Conservation (phyloP, 2,888 invertebrate species). For the Drosophila diplacantha region DNA sequence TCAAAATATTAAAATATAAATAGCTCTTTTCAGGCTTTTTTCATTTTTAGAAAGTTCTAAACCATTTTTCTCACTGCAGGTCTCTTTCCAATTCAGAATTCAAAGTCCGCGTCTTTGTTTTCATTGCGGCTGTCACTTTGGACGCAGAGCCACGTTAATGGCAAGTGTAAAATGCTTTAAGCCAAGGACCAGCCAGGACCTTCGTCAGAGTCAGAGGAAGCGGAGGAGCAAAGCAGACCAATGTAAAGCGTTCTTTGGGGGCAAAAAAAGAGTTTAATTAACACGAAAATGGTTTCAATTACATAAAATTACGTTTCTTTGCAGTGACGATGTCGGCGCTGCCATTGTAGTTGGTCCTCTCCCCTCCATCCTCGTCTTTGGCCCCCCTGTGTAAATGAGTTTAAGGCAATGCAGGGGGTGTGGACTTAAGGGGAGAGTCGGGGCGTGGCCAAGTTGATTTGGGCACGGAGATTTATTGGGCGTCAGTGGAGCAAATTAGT, state of each 20-base stretch:
- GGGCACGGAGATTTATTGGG: constrained; percentile 69
- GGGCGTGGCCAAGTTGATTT: constrained; percentile 66
- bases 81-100: constrained; percentile 1
- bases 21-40: neutral
- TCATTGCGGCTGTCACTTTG: constrained; percentile 73
- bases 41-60: neutral
- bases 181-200: constrained; percentile 48
- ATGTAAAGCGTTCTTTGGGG: constrained; percentile 19
- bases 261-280: constrained; percentile 69
- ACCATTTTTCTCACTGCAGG: neutral
- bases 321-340: constrained; percentile 41
- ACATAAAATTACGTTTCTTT: constrained; percentile 72
- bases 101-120: constrained; percentile 63
- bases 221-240: constrained; percentile 9
- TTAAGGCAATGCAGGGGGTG: constrained; percentile 18
- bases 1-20: neutral
- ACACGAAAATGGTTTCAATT: constrained; percentile 73
- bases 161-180: constrained; percentile 73
- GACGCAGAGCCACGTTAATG: constrained; percentile 67
- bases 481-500: constrained; percentile 71
- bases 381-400: constrained; percentile 28
- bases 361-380: neutral
- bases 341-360: constrained; percentile 48
- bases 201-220: constrained; percentile 19
- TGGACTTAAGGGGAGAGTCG: constrained; percentile 1